These are phyloP conservation scores for Stramonita haemastoma DNA, from an alignment of 2,888 invertebrate species.

Conservation along the genomic window DNA sequence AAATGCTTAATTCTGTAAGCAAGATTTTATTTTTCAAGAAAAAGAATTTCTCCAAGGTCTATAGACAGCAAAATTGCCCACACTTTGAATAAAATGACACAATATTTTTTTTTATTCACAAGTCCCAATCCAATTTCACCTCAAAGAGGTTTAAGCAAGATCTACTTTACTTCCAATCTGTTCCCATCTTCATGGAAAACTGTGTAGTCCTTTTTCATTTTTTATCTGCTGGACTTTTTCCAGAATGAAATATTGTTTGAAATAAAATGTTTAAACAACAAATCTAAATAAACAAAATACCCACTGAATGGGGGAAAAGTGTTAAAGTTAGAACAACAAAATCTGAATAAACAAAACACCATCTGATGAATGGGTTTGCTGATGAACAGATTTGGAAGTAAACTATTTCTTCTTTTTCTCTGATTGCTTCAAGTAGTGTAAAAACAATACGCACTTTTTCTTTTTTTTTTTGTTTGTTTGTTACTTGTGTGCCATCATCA, in stretches of 20 bases:
- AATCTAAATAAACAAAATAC: not conserved
- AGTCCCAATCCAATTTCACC: not conserved
- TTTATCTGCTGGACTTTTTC: not conserved
- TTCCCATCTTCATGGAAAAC: not conserved
- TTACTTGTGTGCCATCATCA: not conserved
- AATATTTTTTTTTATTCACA: not conserved
- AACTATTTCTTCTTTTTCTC: not conserved
- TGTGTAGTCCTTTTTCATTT: not conserved
- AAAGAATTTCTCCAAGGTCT: not conserved
- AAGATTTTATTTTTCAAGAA: not conserved
- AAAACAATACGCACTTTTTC: not conserved
- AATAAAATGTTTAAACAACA: not conserved
- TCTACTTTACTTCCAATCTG: slow-evolving; percentile 22
- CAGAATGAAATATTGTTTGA: not conserved
- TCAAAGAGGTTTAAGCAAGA: not conserved
- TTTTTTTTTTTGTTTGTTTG: not conserved
- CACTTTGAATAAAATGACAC: not conserved
- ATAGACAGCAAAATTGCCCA: too few species aligned
- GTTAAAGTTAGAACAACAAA: not conserved
- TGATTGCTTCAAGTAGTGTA: slow-evolving; percentile 30
- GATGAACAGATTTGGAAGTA: slow-evolving; percentile 24
- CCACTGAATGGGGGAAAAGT: too few species aligned
- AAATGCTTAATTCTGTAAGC: too few species aligned
- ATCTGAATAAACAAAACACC: not conserved
- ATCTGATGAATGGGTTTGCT: not conserved